phyloP scores from a whole-genome alignment of 2,113 vertebrate species.

The Hippocampus comes region DNA sequence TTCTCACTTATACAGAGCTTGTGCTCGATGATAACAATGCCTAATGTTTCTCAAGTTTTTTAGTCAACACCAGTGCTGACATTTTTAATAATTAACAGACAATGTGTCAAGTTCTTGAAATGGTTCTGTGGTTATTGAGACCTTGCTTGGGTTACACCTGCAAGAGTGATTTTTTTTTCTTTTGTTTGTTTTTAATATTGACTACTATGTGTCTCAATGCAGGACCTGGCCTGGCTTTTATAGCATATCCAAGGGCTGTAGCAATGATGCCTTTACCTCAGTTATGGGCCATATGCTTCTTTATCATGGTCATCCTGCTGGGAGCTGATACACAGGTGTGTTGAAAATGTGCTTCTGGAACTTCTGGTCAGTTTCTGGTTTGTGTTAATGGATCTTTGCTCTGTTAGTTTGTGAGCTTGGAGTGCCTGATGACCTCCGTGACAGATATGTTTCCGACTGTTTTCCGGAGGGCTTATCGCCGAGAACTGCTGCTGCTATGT shows the following conservation, averaged over 20 bases:
- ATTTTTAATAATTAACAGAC: neutral
- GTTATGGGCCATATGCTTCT: slow-evolving; percentile 70
- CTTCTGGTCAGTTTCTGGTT: neutral
- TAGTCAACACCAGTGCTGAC: neutral
- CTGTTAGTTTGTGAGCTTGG: slow-evolving; percentile 85
- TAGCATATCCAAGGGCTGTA: slow-evolving; percentile 68
- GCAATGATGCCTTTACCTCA: slow-evolving; percentile 74
- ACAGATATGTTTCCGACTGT: slow-evolving; percentile 82
- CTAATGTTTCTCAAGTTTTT: neutral
- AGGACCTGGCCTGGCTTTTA: slow-evolving; percentile 71
- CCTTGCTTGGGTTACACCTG: neutral
- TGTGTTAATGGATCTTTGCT: slow-evolving; percentile 7
- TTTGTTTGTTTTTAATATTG: neutral
- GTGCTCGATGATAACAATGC: neutral
- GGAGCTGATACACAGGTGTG: slow-evolving; percentile 77
- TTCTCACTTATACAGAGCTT: neutral
- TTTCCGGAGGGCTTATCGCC: slow-evolving; percentile 75
- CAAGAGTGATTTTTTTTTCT: too few relatives aligned
- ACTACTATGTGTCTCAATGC: slow-evolving; percentile 14
- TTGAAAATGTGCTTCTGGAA: neutral
- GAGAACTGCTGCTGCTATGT: slow-evolving; percentile 81
- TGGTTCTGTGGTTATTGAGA: neutral
- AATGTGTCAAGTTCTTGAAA: neutral
- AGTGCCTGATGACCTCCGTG: slow-evolving; percentile 85
- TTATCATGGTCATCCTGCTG: slow-evolving; percentile 87